These are phyloP conservation scores for Macropodus opercularis DNA, from an alignment of 2,797 vertebrate genomes.

Conservation along the genomic window DNA sequence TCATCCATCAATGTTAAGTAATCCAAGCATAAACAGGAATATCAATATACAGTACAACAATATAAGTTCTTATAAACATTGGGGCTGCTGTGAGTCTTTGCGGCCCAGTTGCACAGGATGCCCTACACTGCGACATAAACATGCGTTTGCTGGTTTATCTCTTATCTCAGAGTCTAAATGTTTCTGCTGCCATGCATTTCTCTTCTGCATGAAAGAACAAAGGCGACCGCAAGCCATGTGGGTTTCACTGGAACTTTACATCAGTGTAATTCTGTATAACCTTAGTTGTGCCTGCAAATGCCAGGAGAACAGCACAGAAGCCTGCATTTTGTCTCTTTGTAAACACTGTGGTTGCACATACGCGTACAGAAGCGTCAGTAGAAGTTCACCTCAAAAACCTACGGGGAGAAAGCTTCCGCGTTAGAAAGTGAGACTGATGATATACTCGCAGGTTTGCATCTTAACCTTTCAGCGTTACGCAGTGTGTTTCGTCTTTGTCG, in stretches of 20 bases:
- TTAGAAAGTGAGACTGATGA: constrained; percentile 36
- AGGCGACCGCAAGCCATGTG: background rate
- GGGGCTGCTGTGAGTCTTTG: background rate
- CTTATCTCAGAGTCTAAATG: background rate
- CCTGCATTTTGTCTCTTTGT: background rate
- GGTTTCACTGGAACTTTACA: constrained; percentile 12
- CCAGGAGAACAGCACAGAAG: background rate
- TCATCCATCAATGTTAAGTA: no score
- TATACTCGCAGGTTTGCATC: background rate
- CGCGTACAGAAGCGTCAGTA: background rate
- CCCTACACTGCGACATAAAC: no score
- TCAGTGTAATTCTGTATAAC: constrained; percentile 4
- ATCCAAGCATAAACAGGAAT: no score
- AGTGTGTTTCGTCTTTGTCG: background rate
- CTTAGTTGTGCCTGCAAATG: background rate
- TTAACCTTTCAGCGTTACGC: background rate
- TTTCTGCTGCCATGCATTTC: background rate
- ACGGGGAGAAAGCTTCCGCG: constrained; percentile 20
- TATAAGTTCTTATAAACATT: no score
- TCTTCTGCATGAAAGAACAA: background rate
- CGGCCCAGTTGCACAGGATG: background rate
- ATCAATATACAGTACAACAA: no score
- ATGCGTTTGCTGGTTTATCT: background rate
- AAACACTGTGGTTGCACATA: constrained; percentile 40
- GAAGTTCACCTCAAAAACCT: constrained; percentile 45